Conservation (phyloP, 2,888 invertebrate genomes). For the Tipula vernalis region DNA sequence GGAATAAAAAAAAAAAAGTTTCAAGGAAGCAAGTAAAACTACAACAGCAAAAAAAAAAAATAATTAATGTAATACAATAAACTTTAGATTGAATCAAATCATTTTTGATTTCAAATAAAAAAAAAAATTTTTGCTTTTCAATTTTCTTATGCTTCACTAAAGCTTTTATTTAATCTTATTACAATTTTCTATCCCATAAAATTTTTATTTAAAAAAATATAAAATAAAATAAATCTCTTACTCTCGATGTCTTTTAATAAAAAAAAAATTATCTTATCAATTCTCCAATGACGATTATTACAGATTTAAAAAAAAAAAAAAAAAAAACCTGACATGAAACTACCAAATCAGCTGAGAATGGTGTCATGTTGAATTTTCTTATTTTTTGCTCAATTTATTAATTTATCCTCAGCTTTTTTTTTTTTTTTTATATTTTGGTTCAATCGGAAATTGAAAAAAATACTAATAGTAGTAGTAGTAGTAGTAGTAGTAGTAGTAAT, state of each 20-base stretch:
- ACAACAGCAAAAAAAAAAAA: background rate
- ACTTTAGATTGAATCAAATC: background rate
- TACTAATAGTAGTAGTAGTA: background rate
- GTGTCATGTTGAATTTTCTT: background rate
- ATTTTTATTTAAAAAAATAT: background rate
- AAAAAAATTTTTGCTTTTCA: background rate
- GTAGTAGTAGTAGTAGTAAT: background rate
- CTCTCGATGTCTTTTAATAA: background rate
- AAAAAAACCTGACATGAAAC: background rate
- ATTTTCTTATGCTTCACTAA: background rate
- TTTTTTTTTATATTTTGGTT: background rate
- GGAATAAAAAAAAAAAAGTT: background rate
- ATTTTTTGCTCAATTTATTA: background rate
- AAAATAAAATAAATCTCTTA: background rate
- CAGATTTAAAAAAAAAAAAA: background rate
- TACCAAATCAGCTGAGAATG: constrained; percentile 4
- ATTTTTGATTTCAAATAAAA: background rate
- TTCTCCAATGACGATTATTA: constrained; percentile 4
- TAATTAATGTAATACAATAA: background rate
- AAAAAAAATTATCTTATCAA: constrained; percentile 4
- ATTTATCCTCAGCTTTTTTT: background rate
- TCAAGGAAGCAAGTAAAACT: background rate
- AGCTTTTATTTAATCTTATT: constrained; percentile 4
- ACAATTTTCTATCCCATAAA: constrained; percentile 4
- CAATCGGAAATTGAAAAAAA: background rate